A percentile compares a stretch with the other conserved stretches of the same genome.
These are phyloP conservation scores for Drosophila tani DNA, from an alignment of 1,140 invertebrate species.

Conservation along the genomic window DNA sequence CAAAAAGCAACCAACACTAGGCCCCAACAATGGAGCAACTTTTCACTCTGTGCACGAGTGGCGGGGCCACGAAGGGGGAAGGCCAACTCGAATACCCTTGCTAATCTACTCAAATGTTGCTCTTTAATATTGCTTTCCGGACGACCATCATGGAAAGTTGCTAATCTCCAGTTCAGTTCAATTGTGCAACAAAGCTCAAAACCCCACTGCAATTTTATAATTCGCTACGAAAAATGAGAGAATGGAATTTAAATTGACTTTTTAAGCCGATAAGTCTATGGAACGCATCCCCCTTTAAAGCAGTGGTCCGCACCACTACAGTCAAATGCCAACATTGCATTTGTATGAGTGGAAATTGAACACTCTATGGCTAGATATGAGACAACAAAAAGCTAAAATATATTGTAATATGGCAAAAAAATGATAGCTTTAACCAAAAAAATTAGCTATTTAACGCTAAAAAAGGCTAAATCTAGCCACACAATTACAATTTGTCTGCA, in stretches of 20 bases:
- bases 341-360: no score
- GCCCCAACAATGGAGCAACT: conserved; percentile 32
- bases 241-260: not conserved
- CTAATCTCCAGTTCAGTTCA: conserved; percentile 9
- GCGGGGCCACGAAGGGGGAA: not conserved
- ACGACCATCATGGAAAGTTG: not conserved
- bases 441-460: no score
- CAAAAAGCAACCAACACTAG: conserved; percentile 33
- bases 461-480: no score
- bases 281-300: not conserved
- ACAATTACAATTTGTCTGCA: no score
- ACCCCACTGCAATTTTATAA: not conserved
- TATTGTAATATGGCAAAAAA: no score
- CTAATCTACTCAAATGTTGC: conserved; percentile 19
- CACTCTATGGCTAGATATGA: no score
- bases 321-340: no score
- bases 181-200: not conserved
- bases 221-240: not conserved
- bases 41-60: conserved; percentile 25
- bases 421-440: no score
- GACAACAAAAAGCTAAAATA: no score
- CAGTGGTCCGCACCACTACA: no score
- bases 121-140: conserved; percentile 12
- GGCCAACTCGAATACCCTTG: conserved; percentile 25
- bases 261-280: not conserved